These are phyloP conservation scores for Phocides pigmalion DNA, from an alignment of 1,140 invertebrate species.

Conservation along the genomic window DNA sequence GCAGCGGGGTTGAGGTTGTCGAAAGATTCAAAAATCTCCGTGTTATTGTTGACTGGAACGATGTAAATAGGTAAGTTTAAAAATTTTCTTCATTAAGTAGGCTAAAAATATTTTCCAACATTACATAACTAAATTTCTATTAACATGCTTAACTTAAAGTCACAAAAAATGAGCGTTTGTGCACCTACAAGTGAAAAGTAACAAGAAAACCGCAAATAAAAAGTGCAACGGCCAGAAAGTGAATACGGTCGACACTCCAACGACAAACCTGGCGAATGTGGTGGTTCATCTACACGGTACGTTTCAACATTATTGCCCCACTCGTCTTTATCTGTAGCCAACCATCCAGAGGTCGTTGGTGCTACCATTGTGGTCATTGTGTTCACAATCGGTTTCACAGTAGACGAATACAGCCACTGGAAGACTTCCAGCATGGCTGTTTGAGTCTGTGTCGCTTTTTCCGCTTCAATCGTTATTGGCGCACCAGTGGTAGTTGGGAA, in stretches of 20 bases:
- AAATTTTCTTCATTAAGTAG: background rate
- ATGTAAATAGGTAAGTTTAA: background rate
- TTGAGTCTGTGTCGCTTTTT: conserved; percentile 73
- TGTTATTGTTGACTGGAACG: conserved; percentile 78
- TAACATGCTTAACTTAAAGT: conserved; percentile 39
- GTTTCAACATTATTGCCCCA: conserved; percentile 77
- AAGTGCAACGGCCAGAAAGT: conserved; percentile 66
- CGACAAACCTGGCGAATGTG: conserved; percentile 80
- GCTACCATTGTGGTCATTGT: conserved; percentile 66
- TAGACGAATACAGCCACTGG: conserved; percentile 77
- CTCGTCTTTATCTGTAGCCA: conserved; percentile 67
- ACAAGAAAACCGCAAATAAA: conserved; percentile 67
- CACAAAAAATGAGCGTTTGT: conserved; percentile 40
- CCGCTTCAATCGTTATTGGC: conserved; percentile 67
- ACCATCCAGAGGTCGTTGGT: conserved; percentile 58
- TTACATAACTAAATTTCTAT: conserved; percentile 27
- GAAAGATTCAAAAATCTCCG: conserved; percentile 85
- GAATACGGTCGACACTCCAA: conserved; percentile 65
- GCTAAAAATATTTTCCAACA: background rate
- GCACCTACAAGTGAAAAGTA: conserved; percentile 50
- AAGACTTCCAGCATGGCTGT: conserved; percentile 83
- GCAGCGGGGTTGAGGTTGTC: conserved; percentile 86
- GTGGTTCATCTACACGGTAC: conserved; percentile 80
- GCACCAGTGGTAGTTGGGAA: conserved; percentile 77
- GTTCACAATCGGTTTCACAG: conserved; percentile 76